These are phyloP conservation scores for Disparrhopalites patrizii DNA, from an alignment of 2,888 invertebrate species.

Conservation along the genomic window DNA sequence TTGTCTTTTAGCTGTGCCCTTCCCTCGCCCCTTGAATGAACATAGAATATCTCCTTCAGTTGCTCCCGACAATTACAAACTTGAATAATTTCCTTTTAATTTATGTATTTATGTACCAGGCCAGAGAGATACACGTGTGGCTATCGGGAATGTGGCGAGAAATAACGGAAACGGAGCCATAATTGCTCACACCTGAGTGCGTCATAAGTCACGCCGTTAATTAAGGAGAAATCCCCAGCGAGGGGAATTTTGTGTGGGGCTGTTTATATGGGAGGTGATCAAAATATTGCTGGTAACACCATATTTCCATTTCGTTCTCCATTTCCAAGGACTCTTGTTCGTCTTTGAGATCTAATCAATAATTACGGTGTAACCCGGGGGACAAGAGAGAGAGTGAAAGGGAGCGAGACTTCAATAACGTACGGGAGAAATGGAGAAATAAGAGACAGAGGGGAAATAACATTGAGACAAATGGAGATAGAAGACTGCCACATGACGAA, in stretches of 20 bases:
- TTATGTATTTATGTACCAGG: not conserved
- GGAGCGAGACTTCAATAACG: not conserved
- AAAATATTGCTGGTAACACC: not conserved
- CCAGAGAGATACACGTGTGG: too few relatives aligned
- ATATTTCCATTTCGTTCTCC: not conserved
- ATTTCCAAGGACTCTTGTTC: too few relatives aligned
- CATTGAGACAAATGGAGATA: not conserved
- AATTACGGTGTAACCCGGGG: conserved; percentile 11
- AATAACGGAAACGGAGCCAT: conserved; percentile 2
- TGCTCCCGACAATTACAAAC: not conserved
- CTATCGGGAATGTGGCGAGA: too few relatives aligned
- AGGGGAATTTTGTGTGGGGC: not conserved
- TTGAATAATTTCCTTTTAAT: conserved; percentile 2
- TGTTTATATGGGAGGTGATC: not conserved
- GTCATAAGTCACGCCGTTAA: conserved; percentile 12
- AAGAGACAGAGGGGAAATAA: not conserved
- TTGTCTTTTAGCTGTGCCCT: too few relatives aligned
- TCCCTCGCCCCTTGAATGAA: too few relatives aligned
- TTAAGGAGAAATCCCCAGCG: not conserved
- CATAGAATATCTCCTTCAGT: too few relatives aligned
- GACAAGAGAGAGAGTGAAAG: too few relatives aligned
- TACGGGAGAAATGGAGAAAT: not conserved
- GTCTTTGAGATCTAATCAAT: conserved; percentile 21
- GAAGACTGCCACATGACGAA: not conserved
- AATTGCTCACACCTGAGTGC: conserved; percentile 28